Evolutionary conservation across 2,888 invertebrate genomes (phyloP).

Genomic region (Apodemia zela): DNA sequence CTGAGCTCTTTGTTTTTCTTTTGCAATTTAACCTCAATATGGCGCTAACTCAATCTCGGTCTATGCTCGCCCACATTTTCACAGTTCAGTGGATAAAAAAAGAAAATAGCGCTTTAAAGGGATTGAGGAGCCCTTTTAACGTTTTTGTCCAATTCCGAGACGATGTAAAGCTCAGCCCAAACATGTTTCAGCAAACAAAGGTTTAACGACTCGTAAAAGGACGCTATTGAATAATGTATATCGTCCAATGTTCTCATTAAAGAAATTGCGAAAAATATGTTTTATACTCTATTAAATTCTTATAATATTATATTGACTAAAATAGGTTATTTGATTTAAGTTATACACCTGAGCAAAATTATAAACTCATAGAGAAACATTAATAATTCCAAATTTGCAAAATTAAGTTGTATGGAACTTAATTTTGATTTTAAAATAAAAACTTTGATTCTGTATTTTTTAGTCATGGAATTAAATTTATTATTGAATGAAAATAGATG

Average conservation of each 20-base stretch:
- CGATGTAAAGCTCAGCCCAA: slow-evolving; percentile 43
- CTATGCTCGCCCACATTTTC: slow-evolving; percentile 58
- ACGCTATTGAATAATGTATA: slow-evolving; percentile 34
- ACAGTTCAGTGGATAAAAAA: slow-evolving; percentile 64
- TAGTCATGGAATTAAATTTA: too few relatives aligned
- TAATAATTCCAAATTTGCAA: too few relatives aligned
- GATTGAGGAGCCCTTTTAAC: slow-evolving; percentile 55
- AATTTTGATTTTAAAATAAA: too few relatives aligned
- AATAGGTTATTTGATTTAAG: too few relatives aligned
- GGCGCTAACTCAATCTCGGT: slow-evolving; percentile 48
- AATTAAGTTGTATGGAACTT: too few relatives aligned
- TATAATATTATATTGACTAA: neutral
- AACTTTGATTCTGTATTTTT: too few relatives aligned
- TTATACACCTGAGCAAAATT: too few relatives aligned
- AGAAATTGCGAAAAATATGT: slow-evolving; percentile 2
- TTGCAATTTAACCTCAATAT: slow-evolving; percentile 32
- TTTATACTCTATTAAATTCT: neutral
- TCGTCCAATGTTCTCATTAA: slow-evolving; percentile 11
- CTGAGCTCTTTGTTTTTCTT: slow-evolving; percentile 7
- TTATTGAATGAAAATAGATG: too few relatives aligned
- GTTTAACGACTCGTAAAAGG: slow-evolving; percentile 47
- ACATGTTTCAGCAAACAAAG: slow-evolving; percentile 56
- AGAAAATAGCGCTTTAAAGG: slow-evolving; percentile 62
- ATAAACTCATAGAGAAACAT: too few relatives aligned
- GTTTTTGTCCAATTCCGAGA: slow-evolving; percentile 45